Conservation (phyloP, 1,140 invertebrate genomes). For the Drosophila trapezifrons region DNA sequence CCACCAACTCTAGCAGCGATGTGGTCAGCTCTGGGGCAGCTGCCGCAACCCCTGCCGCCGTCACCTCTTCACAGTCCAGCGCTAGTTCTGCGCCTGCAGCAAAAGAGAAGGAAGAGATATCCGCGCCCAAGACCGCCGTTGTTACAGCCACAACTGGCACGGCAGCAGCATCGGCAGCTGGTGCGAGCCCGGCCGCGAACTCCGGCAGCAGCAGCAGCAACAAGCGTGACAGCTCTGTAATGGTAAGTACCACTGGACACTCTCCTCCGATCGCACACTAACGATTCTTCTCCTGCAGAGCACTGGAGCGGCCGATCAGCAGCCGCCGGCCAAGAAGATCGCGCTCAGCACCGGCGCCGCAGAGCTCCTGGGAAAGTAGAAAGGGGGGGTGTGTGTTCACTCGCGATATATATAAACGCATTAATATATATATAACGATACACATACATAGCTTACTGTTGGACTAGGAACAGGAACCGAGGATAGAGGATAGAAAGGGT, state of each 20-base stretch:
- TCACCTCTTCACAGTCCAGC: constrained; percentile 19
- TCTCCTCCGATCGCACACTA: background rate
- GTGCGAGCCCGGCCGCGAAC: background rate
- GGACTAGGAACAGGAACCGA: constrained; percentile 1
- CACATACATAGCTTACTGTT: constrained; percentile 9
- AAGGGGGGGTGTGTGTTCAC: constrained; percentile 15
- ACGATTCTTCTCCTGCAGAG: constrained; percentile 8
- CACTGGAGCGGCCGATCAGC: constrained; percentile 29
- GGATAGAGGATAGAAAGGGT: too few relatives aligned
- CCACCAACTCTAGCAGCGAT: constrained; percentile 65
- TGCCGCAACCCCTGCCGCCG: constrained; percentile 2
- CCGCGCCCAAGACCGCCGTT: constrained; percentile 30
- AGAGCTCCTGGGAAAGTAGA: constrained; percentile 51
- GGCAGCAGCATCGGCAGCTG: background rate
- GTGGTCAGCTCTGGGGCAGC: constrained; percentile 18
- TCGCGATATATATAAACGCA: constrained; percentile 30
- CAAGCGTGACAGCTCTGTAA: constrained; percentile 52
- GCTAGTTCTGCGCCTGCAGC: constrained; percentile 21
- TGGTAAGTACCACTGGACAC: constrained; percentile 24
- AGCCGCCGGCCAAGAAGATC: constrained; percentile 65
- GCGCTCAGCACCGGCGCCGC: constrained; percentile 38
- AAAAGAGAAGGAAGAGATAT: constrained; percentile 44
- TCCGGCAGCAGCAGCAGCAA: background rate
- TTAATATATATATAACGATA: constrained; percentile 17
- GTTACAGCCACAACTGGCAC: constrained; percentile 9